Base-by-base conservation (phyloP, 2,888 invertebrate species). In the Gymnocheta viridis region DNA sequence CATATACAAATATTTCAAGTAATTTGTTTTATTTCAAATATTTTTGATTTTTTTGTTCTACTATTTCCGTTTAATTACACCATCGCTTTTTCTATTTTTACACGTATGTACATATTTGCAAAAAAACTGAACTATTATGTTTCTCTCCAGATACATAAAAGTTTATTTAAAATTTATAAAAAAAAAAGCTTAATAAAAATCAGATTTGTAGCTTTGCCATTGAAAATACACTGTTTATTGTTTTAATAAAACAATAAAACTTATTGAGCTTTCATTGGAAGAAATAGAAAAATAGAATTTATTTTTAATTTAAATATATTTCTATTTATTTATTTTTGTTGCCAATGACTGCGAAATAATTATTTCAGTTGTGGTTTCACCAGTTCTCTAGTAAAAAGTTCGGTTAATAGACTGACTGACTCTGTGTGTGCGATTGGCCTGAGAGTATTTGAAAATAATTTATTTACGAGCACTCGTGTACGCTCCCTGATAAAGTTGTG, bases 181-280 rank as follows among this genome's bases (percentile, higher is more conserved):
- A 0, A 17, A 22, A 51, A 51, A 56, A 7, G n/a, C n/a, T n/a
- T n/a, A n/a, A n/a, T n/a, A 5, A 27, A 41, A 70, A 29, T 29
- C 35, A 32, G 49, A 47, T 81, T 62, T 54, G 14, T 78, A 17
- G 56, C 9, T 41, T 64, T 73, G 69, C 54, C 64, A 73, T 78
- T 58, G 60, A 62, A n/a, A 84, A 73, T 64, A 22, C 38, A 77
- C 69, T 73, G 78, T 84, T 84, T 84, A 78, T 78, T 74, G 17
- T 81, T 81, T 27, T 12, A 54, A 38, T n/a, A 38, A 44, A 67
- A 27, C n/a, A 54, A 69, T 14, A 62, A 62, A 62, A 69, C 27
- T 74, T 81, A 41, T 62, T 69, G 54, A 74, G 14, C 49, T 54
- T 56, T 17, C 7, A 47, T 41, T 44, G 7, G 19, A 58, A 77